Evolutionary conservation across 1,140 invertebrate species (phyloP).

Genomic region (Zeugodacus cucurbitae): DNA sequence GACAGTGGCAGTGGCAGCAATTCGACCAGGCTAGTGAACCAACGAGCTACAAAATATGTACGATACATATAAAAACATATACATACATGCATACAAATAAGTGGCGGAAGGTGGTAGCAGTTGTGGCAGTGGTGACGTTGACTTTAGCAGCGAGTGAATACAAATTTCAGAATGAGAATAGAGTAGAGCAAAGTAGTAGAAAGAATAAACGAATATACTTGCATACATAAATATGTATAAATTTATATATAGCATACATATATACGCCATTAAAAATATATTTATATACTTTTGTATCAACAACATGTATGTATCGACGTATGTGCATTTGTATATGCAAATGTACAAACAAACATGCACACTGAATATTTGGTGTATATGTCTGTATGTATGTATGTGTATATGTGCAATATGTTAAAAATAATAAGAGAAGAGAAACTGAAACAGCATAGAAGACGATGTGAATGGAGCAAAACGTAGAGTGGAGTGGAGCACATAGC

Average conservation of each 20-base stretch:
- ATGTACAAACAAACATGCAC: background rate
- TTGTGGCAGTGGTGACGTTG: background rate
- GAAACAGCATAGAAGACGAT: background rate
- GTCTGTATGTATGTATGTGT: background rate
- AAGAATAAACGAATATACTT: slow-evolving; percentile 7
- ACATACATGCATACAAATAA: background rate
- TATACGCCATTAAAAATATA: too few relatives aligned
- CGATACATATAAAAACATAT: background rate
- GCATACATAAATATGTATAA: background rate
- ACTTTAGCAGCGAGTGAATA: background rate
- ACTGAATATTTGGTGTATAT: too few relatives aligned
- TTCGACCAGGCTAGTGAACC: slow-evolving; percentile 16
- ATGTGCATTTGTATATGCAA: background rate
- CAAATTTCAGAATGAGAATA: slow-evolving; percentile 14
- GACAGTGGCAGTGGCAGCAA: background rate
- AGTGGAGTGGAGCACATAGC: background rate
- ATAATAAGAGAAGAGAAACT: slow-evolving; percentile 1
- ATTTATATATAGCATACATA: background rate
- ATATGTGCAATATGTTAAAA: background rate
- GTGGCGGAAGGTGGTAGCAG: background rate
- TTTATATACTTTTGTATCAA: too few relatives aligned
- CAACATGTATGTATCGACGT: too few relatives aligned
- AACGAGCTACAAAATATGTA: background rate
- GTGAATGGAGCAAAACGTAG: background rate
- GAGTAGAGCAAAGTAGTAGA: slow-evolving; percentile 12